Conservation (phyloP, 2,888 invertebrate genomes). For the Volucella inanis region DNA sequence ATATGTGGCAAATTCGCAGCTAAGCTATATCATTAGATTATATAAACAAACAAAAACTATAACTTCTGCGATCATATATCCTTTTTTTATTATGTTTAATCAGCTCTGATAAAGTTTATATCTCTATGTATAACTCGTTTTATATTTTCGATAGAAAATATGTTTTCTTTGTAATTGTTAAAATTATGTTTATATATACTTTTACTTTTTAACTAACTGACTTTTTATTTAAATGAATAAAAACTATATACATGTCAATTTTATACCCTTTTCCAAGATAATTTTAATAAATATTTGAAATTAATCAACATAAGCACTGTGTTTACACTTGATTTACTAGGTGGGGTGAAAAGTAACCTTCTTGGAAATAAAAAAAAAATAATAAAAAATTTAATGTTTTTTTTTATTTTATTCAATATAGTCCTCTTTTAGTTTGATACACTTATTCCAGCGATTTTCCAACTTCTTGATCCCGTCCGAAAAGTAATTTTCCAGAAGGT, state of each 20-base stretch:
- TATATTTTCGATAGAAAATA: constrained; percentile 30
- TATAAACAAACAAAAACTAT: constrained; percentile 41
- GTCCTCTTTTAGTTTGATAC: too few relatives aligned
- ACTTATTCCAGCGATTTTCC: too few relatives aligned
- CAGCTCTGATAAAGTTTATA: background rate
- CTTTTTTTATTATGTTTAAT: constrained; percentile 46
- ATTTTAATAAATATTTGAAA: constrained; percentile 60
- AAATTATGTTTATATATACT: constrained; percentile 39
- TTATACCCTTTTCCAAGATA: constrained; percentile 61
- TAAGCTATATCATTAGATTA: constrained; percentile 32
- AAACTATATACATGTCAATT: constrained; percentile 43
- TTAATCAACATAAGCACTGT: constrained; percentile 33
- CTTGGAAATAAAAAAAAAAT: too few relatives aligned
- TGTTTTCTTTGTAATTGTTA: constrained; percentile 44
- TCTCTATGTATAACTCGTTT: constrained; percentile 26
- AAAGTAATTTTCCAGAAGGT: too few relatives aligned
- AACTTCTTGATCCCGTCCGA: too few relatives aligned
- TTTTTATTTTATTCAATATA: too few relatives aligned
- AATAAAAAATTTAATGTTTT: too few relatives aligned
- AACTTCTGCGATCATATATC: background rate
- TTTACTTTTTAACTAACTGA: constrained; percentile 48
- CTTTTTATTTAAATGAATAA: constrained; percentile 48
- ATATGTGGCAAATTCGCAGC: constrained; percentile 9
- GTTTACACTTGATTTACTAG: background rate
- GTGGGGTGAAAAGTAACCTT: too few relatives aligned